These are phyloP conservation scores for Plusia festucae DNA, from an alignment of 2,888 invertebrate genomes.

Conservation along the genomic window DNA sequence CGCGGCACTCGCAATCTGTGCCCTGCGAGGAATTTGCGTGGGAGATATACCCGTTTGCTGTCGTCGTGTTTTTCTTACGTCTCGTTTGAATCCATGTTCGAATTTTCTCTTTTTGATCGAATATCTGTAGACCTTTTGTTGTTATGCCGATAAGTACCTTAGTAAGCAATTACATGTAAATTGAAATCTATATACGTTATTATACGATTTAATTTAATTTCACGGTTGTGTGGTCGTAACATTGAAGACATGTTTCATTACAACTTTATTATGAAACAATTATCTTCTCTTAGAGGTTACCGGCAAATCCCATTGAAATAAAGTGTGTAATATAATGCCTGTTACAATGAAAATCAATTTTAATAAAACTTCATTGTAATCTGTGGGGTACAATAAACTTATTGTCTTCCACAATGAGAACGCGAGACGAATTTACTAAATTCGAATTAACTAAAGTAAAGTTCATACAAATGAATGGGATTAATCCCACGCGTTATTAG, in stretches of 20 bases:
- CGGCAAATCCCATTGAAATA: constrained; percentile 5
- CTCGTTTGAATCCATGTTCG: constrained; percentile 45
- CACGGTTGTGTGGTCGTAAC: constrained; percentile 9
- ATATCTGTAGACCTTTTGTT: constrained; percentile 44
- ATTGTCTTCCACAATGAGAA: constrained; percentile 14
- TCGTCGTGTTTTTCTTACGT: constrained; percentile 70
- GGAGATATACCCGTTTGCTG: constrained; percentile 75
- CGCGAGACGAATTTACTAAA: constrained; percentile 25
- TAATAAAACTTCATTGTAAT: background rate
- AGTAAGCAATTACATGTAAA: constrained; percentile 27
- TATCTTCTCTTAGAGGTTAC: background rate
- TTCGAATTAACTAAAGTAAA: constrained; percentile 45
- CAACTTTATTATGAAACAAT: constrained; percentile 5
- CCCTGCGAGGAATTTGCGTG: constrained; percentile 82
- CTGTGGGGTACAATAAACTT: background rate
- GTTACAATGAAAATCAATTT: background rate
- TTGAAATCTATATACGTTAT: constrained; percentile 30
- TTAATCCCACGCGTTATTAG: constrained; percentile 62
- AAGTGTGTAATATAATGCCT: background rate
- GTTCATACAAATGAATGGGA: constrained; percentile 54
- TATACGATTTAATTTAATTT: constrained; percentile 38
- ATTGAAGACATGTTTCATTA: background rate
- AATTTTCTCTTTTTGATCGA: constrained; percentile 49
- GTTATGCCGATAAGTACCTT: constrained; percentile 17
- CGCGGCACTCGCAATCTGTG: constrained; percentile 55